A percentile compares a stretch with the other conserved stretches of the same genome.
Conservation (phyloP, 2,888 invertebrate genomes). For the Agrenia bidenticulata region DNA sequence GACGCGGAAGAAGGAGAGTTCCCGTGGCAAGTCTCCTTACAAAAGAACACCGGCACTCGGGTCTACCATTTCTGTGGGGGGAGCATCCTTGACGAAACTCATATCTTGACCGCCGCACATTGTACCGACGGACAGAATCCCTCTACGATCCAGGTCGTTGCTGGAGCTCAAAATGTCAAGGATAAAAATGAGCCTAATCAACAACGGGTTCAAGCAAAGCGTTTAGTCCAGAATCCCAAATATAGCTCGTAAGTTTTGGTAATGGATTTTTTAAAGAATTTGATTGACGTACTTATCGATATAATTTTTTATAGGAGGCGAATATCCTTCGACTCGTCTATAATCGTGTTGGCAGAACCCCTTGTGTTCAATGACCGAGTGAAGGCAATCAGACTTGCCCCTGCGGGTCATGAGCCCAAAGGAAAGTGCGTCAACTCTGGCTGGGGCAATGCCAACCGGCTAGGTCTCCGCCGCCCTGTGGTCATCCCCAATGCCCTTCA, state of each 20-base stretch:
- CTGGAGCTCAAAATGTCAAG: slow-evolving; percentile 28
- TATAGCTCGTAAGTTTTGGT: slow-evolving; percentile 19
- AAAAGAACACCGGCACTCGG: neutral
- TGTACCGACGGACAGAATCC: slow-evolving; percentile 21
- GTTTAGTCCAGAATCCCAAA: slow-evolving; percentile 17
- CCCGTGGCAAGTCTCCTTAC: slow-evolving; percentile 24
- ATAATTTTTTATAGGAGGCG: slow-evolving; percentile 7
- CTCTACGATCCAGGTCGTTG: slow-evolving; percentile 15
- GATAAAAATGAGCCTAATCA: slow-evolving; percentile 17
- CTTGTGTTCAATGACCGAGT: slow-evolving; percentile 30
- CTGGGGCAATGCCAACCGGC: slow-evolving; percentile 30
- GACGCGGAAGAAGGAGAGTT: slow-evolving; percentile 17
- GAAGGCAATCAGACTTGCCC: slow-evolving; percentile 21
- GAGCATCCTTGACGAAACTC: slow-evolving; percentile 24
- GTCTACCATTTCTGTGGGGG: slow-evolving; percentile 21
- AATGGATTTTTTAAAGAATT: too few species aligned
- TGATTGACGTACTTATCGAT: too few species aligned
- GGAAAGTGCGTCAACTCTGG: slow-evolving; percentile 27
- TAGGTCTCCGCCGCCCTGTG: slow-evolving; percentile 1
- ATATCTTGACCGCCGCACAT: slow-evolving; percentile 26
- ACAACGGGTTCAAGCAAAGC: slow-evolving; percentile 15
- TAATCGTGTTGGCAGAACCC: slow-evolving; percentile 22
- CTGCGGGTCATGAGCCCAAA: slow-evolving; percentile 14
- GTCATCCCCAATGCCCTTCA: slow-evolving; percentile 29
- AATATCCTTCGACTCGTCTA: slow-evolving; percentile 22